These are phyloP conservation scores for Oryzias celebensis DNA, from an alignment of 2,113 vertebrate species.

Conservation along the genomic window DNA sequence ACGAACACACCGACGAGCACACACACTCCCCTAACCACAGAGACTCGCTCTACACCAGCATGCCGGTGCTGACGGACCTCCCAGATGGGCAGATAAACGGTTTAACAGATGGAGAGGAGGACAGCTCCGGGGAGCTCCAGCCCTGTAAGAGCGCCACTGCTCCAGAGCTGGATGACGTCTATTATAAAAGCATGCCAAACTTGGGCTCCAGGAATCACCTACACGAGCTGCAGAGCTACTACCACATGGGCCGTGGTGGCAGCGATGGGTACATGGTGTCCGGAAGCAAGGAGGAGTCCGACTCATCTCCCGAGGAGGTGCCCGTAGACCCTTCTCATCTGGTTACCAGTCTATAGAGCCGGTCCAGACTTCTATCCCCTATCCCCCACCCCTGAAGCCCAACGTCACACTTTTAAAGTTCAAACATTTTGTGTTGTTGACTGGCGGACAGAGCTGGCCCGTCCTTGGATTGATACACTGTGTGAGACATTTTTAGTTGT, in stretches of 20 bases:
- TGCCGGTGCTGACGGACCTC: conserved; percentile 90
- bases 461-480: conserved; percentile 41
- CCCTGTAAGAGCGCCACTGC: conserved; percentile 83
- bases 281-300: conserved; percentile 88
- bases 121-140: conserved; percentile 80
- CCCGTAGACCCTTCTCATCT: conserved; percentile 90
- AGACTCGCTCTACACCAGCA: conserved; percentile 97
- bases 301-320: conserved; percentile 84
- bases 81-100: conserved; percentile 78
- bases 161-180: conserved; percentile 88
- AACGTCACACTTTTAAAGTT: conserved; percentile 47
- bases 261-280: conserved; percentile 96
- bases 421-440: conserved; percentile 61
- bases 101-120: conserved; percentile 80
- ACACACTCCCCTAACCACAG: conserved; percentile 81
- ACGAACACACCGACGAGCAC: conserved; percentile 88
- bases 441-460: conserved; percentile 54
- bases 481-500: conserved; percentile 38
- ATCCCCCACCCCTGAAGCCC: conserved; percentile 49
- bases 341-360: conserved; percentile 97
- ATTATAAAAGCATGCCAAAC: conserved; percentile 99
- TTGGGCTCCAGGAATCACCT: conserved; percentile 92
- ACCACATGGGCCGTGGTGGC: conserved; percentile 96
- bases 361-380: conserved; percentile 59
- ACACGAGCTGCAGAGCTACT: conserved; percentile 94